These are phyloP conservation scores for Notolabrus celidotus DNA, from an alignment of 2,797 vertebrate genomes.

Conservation along the genomic window DNA sequence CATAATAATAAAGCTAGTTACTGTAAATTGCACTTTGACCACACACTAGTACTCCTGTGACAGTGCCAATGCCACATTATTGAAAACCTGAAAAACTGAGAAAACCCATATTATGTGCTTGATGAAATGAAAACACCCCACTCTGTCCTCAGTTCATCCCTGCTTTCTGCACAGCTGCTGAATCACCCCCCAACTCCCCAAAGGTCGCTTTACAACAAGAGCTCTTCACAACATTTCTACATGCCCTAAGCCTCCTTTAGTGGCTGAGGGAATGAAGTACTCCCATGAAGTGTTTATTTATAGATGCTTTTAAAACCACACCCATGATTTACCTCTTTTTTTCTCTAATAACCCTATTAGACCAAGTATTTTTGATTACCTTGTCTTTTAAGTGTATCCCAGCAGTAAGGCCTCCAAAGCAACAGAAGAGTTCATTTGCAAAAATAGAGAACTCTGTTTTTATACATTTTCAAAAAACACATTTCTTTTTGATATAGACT, in stretches of 20 bases:
- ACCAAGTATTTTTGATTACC: not conserved
- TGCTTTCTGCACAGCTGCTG: conserved; percentile 67
- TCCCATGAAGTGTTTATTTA: conserved; percentile 23
- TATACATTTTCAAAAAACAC: too few species aligned
- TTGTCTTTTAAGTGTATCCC: not conserved
- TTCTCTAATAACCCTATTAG: not conserved
- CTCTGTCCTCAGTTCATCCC: conserved; percentile 54
- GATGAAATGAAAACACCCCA: conserved; percentile 15
- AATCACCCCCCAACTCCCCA: conserved; percentile 54
- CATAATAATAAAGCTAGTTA: not conserved
- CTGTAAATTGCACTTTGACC: not conserved
- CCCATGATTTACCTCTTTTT: not conserved
- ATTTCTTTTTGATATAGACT: too few species aligned
- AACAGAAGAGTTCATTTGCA: too few species aligned
- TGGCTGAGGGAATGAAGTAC: conserved; percentile 34
- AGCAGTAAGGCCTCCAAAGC: not conserved
- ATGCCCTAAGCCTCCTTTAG: conserved; percentile 28
- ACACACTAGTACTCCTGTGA: not conserved
- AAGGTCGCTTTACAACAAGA: conserved; percentile 50
- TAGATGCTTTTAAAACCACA: conserved; percentile 30
- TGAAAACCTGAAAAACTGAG: conserved; percentile 4
- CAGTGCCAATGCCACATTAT: not conserved
- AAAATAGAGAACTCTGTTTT: too few species aligned
- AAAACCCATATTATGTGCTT: not conserved
- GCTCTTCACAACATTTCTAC: conserved; percentile 49